Evolutionary conservation across 2,888 invertebrate species (phyloP).

Genomic region (Plagodis pulveraria): DNA sequence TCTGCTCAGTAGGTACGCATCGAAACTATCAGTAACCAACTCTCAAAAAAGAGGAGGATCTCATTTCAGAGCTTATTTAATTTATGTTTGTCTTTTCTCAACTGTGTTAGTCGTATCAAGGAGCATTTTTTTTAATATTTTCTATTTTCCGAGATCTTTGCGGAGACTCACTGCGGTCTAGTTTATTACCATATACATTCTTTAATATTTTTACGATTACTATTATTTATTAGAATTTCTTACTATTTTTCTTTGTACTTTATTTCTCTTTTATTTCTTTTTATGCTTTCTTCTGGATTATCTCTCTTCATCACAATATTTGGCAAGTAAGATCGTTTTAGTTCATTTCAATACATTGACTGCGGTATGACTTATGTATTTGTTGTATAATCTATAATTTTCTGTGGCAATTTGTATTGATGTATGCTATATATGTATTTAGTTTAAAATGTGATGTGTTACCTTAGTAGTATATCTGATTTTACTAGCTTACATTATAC

Average conservation of each 20-base stretch:
- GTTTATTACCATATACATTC: neutral
- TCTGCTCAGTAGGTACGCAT: no score
- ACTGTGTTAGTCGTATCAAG: no score
- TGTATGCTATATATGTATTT: neutral
- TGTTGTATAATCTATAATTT: neutral
- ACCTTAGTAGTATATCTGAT: no score
- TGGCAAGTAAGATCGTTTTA: conserved; percentile 50
- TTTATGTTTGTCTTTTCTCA: no score
- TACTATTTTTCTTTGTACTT: neutral
- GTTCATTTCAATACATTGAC: conserved; percentile 24
- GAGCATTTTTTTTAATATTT: no score
- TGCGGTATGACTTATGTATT: conserved; percentile 13
- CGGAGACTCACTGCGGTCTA: neutral
- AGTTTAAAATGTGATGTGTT: neutral
- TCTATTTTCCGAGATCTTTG: conserved; percentile 12
- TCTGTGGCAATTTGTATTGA: neutral
- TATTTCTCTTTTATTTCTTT: conserved; percentile 23
- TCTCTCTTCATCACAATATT: conserved; percentile 41
- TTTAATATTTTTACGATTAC: no score
- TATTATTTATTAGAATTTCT: no score
- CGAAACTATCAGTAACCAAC: no score
- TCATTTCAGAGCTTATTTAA: no score
- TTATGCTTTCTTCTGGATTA: conserved; percentile 47
- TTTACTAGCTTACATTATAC: no score
- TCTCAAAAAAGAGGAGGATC: no score